Percentiles rank a stretch among this genome's conserved stretches.
phyloP scores from a whole-genome alignment of 2,888 invertebrate species.

The Sussaba pulchella region DNA sequence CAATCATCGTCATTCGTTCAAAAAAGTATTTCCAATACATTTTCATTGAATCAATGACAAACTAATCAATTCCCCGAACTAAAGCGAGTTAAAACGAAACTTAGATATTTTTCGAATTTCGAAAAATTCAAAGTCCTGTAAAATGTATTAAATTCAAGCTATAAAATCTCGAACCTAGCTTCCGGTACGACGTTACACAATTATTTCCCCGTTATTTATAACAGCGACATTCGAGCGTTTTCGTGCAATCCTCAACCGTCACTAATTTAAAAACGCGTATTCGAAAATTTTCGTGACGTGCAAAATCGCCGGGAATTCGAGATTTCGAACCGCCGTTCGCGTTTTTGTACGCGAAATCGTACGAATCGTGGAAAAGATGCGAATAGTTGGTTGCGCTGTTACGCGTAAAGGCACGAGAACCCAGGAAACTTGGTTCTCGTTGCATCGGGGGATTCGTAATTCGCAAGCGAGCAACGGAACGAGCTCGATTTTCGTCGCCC shows the following conservation, averaged over 20 bases:
- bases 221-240: slow-evolving; percentile 24
- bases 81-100: too few species aligned
- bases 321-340: slow-evolving; percentile 12
- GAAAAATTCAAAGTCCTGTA: too few species aligned
- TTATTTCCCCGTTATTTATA: too few species aligned
- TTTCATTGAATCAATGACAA: too few species aligned
- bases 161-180: too few species aligned
- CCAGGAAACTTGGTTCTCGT: slow-evolving; percentile 20
- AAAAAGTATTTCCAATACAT: too few species aligned
- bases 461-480: slow-evolving; percentile 29
- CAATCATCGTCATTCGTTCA: too few species aligned
- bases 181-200: too few species aligned
- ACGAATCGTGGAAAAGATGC: slow-evolving; percentile 41
- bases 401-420: slow-evolving; percentile 5
- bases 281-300: slow-evolving; percentile 24
- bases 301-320: slow-evolving; percentile 47
- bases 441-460: too few species aligned
- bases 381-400: slow-evolving; percentile 21
- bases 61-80: too few species aligned
- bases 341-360: slow-evolving; percentile 4
- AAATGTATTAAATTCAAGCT: too few species aligned
- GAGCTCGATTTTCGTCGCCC: neutral
- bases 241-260: slow-evolving; percentile 36
- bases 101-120: too few species aligned
- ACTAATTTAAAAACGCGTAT: slow-evolving; percentile 29